phyloP scores from a whole-genome alignment of 2,888 invertebrate species.

The Apoderus coryli region DNA sequence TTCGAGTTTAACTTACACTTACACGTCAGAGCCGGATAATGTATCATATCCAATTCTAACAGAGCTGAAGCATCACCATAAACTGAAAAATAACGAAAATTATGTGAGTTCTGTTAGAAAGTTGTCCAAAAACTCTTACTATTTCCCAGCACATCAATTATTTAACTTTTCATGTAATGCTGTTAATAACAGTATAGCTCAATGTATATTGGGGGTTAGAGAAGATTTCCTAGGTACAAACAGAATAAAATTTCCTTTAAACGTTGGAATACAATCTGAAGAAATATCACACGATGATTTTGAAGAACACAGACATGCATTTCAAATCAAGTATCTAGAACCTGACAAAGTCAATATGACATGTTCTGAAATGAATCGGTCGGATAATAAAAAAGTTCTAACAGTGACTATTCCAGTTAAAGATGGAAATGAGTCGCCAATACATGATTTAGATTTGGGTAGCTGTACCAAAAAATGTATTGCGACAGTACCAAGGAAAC shows the following conservation, averaged over 20 bases:
- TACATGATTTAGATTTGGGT: constrained; percentile 31
- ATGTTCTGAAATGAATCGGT: constrained; percentile 27
- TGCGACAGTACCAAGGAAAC: constrained; percentile 38
- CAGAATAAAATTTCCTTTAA: constrained; percentile 13
- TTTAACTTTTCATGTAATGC: constrained; percentile 29
- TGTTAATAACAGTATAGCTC: constrained; percentile 9
- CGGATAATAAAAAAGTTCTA: constrained; percentile 29
- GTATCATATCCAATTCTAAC: constrained; percentile 18
- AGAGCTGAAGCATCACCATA: constrained; percentile 37
- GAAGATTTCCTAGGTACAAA: constrained; percentile 16
- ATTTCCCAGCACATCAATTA: constrained; percentile 46
- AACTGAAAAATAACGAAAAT: constrained; percentile 40
- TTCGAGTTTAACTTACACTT: constrained; percentile 32
- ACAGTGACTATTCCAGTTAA: constrained; percentile 31
- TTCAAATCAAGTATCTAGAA: constrained; percentile 17
- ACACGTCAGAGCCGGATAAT: constrained; percentile 22
- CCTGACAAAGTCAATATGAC: constrained; percentile 16
- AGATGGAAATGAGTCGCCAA: constrained; percentile 28
- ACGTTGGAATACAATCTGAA: constrained; percentile 13
- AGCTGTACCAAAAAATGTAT: constrained; percentile 46
- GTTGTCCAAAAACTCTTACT: constrained; percentile 39
- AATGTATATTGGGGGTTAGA: constrained; percentile 19
- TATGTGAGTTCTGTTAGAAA: constrained; percentile 43
- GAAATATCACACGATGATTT: constrained; percentile 18
- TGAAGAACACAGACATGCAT: constrained; percentile 20